Evolutionary conservation across 1,140 invertebrate genomes (phyloP).

Genomic region (Steinernema khuongi): DNA sequence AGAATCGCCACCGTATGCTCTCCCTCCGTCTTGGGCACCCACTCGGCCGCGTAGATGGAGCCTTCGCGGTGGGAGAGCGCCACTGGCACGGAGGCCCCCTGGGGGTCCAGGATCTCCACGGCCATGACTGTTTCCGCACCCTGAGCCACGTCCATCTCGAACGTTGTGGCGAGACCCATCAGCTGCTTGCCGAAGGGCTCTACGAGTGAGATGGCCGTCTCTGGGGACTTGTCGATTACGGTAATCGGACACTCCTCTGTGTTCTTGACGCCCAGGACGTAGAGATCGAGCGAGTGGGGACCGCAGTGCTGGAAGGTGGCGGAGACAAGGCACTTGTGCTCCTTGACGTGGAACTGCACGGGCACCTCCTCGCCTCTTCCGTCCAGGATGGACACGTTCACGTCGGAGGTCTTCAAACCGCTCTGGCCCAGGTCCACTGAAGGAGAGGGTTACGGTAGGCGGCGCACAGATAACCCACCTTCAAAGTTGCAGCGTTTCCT

Average conservation of each 20-base stretch:
- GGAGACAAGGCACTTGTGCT: neutral
- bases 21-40: slow-evolving; percentile 62
- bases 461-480: neutral
- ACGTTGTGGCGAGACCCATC: slow-evolving; percentile 42
- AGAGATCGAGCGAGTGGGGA: neutral
- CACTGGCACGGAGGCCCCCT: neutral
- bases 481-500: neutral
- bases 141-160: slow-evolving; percentile 44
- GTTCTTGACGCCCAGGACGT: neutral
- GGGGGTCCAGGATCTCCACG: slow-evolving; percentile 39
- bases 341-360: neutral
- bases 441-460: neutral
- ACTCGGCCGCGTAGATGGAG: slow-evolving; percentile 23
- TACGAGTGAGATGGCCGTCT: neutral
- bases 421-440: neutral
- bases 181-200: slow-evolving; percentile 32
- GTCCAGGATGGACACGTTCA: neutral
- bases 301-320: slow-evolving; percentile 11
- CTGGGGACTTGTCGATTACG: neutral
- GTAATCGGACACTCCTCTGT: neutral
- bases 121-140: slow-evolving; percentile 36
- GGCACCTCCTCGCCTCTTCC: neutral
- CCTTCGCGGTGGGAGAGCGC: slow-evolving; percentile 32
- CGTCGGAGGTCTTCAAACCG: neutral
- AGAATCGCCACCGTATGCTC: slow-evolving; percentile 75